Base-by-base conservation (phyloP, 37 sponge, comb jelly and placozoan species). In the Beroe forskalii region DNA sequence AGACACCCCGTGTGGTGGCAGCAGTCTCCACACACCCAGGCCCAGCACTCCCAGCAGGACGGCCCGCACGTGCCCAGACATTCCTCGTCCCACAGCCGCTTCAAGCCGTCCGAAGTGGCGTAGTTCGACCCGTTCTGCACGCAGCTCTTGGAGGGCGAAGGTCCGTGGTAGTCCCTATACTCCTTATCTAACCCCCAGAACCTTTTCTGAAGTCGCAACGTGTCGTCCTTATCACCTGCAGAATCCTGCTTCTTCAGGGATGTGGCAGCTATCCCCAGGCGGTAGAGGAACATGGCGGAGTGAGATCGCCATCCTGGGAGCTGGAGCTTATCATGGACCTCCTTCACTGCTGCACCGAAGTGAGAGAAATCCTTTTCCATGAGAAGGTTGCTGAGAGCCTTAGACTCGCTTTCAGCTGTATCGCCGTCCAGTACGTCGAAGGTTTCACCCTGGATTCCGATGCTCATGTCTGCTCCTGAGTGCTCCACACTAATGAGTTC, bases 1-100 rank as follows among this genome's bases (percentile, higher is more conserved):
- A 8, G 20, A 22, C 76, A 72, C 38, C 76, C 76, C 28, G 40
- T 33, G 76, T 72, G 76, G 20, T 4, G 3, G 31, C 76, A 72
- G 76, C 76, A 72, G 40, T 72, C 76, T 72, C 76, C 76, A 72
- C 76, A 72, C 37, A 72, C 76, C 76, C 76, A 72, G 37, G 9
- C 40, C 76, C 76, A 72, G 40, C 76, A 72, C 9, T 23, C 25
- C 25, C 40, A 27, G 76, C 76, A 72, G 8, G 76, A 17, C 31
- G 38, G 76, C 3, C 76, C 76, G 22, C 76, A 72, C 4, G 27
- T 38, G 1, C 76, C 76, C 38, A 72, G 31, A 72, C 76, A 72
- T 6, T 38, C 40, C 14, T 4, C 40, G n/a, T n/a, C n/a, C n/a
- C n/a, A n/a, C n/a, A n/a, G n/a, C 8, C 3, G 1, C 6, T 27